Evolutionary conservation across 2,888 invertebrate genomes (phyloP).

Genomic region (Rugalucina vietnamica): DNA sequence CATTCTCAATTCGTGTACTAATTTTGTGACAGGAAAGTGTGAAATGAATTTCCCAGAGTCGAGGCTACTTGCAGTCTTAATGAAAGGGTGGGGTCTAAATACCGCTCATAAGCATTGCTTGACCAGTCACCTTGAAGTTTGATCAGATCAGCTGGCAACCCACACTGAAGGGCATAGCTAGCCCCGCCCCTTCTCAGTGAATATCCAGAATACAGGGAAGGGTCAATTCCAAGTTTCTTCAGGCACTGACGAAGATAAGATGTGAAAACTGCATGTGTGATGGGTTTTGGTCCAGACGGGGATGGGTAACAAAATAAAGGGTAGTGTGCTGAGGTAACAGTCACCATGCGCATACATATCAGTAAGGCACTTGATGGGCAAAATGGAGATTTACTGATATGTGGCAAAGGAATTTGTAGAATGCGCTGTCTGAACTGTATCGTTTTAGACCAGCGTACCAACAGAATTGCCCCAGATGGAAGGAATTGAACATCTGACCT

Average conservation of each 20-base stretch:
- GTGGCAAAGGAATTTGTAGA: slow-evolving; percentile 9
- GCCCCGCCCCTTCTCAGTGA: slow-evolving; percentile 32
- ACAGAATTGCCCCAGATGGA: neutral
- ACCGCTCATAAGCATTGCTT: neutral
- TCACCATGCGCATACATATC: neutral
- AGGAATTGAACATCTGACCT: neutral
- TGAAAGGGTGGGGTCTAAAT: neutral
- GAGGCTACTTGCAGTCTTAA: neutral
- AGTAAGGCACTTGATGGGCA: neutral
- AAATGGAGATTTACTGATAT: neutral
- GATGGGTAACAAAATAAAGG: neutral
- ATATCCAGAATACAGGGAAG: slow-evolving; percentile 24
- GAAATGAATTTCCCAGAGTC: neutral
- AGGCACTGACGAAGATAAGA: neutral
- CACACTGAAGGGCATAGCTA: slow-evolving; percentile 36
- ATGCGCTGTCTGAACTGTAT: neutral
- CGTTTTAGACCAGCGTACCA: neutral
- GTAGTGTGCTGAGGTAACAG: neutral
- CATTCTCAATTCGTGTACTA: neutral
- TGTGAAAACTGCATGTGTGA: neutral
- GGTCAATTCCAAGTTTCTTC: neutral
- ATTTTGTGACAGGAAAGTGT: neutral
- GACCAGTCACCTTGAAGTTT: neutral
- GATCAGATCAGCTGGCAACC: slow-evolving; percentile 10
- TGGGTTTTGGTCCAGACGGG: neutral